These are phyloP conservation scores for Sebastes flavidus DNA, from an alignment of 2,797 vertebrate genomes.

Conservation along the genomic window DNA sequence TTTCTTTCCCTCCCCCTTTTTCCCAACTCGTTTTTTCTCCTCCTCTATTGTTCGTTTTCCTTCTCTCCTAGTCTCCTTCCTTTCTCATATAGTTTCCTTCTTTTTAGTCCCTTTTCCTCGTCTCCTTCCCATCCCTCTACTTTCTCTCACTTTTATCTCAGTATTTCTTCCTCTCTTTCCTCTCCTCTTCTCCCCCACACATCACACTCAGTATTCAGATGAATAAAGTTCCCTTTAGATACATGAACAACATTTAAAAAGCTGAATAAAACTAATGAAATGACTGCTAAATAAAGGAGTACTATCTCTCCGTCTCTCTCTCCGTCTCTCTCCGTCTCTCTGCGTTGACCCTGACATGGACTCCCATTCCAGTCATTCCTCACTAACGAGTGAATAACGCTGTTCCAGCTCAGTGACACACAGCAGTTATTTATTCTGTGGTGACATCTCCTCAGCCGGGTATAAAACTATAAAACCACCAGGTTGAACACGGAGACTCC, in stretches of 20 bases:
- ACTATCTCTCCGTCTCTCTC: not conserved
- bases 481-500: not conserved
- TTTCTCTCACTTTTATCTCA: not conserved
- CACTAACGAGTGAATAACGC: slow-evolving; percentile 28
- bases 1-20: not conserved
- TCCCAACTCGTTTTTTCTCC: not conserved
- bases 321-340: not conserved
- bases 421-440: slow-evolving; percentile 20
- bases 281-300: not conserved
- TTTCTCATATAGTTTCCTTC: not conserved
- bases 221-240: not conserved
- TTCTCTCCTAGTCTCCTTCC: no score
- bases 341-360: slow-evolving; percentile 4
- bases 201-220: not conserved
- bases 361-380: slow-evolving; percentile 30
- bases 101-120: not conserved
- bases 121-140: not conserved
- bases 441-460: not conserved
- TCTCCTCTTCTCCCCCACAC: no score
- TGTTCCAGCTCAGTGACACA: slow-evolving; percentile 19
- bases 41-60: not conserved
- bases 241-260: not conserved
- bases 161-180: not conserved
- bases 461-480: slow-evolving; percentile 1
- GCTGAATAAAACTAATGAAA: not conserved